These are phyloP conservation scores for Rhyzopertha dominica DNA, from an alignment of 1,140 invertebrate species.

Conservation along the genomic window DNA sequence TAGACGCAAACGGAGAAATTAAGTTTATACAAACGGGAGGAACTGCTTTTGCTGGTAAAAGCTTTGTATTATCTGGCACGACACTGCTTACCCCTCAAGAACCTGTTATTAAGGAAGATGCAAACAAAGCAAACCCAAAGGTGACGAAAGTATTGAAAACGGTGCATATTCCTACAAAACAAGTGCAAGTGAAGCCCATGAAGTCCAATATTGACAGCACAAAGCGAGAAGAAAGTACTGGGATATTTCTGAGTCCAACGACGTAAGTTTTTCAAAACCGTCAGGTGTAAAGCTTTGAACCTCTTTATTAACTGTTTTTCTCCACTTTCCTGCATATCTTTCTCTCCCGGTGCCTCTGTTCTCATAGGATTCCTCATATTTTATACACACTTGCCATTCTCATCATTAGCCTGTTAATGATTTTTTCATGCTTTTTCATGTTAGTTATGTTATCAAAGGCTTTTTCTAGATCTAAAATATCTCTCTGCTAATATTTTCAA, in stretches of 20 bases:
- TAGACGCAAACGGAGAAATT: slow-evolving; percentile 60
- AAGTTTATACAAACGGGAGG: slow-evolving; percentile 55
- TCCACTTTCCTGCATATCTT: too few relatives aligned
- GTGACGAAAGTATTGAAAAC: slow-evolving; percentile 37
- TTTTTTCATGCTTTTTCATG: too few relatives aligned
- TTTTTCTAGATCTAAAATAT: too few relatives aligned
- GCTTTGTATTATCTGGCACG: slow-evolving; percentile 50
- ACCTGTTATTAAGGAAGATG: slow-evolving; percentile 26
- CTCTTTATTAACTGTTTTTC: too few relatives aligned
- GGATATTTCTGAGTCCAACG: slow-evolving; percentile 72
- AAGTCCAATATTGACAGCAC: slow-evolving; percentile 31
- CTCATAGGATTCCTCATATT: too few relatives aligned
- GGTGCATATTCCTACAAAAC: slow-evolving; percentile 29
- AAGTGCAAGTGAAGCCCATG: slow-evolving; percentile 42
- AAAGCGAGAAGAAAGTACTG: slow-evolving; percentile 57
- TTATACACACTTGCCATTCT: too few relatives aligned
- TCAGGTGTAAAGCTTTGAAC: too few relatives aligned
- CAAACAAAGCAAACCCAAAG: slow-evolving; percentile 30
- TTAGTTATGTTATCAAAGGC: too few relatives aligned
- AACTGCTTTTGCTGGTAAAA: slow-evolving; percentile 42
- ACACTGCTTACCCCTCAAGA: slow-evolving; percentile 40
- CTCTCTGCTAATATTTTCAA: too few relatives aligned
- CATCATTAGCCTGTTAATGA: too few relatives aligned
- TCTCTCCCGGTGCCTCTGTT: too few relatives aligned
- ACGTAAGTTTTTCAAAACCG: slow-evolving; percentile 40